Base-by-base conservation (phyloP, 1,140 invertebrate genomes). In the Caenorhabditis tropicalis region DNA sequence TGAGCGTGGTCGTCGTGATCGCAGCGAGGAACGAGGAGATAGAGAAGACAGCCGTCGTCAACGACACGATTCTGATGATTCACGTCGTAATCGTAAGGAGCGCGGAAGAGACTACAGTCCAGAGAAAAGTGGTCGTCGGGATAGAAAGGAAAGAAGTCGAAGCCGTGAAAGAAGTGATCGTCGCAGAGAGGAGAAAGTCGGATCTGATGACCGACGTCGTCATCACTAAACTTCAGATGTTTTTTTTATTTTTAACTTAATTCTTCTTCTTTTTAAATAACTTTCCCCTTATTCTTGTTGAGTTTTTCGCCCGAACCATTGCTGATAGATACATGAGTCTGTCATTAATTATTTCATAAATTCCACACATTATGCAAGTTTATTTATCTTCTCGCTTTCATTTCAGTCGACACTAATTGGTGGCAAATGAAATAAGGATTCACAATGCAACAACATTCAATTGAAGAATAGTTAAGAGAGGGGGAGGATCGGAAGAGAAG, bases 381-480 rank as follows among this genome's bases (percentile, higher is more conserved):
- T 74, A 74, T 74, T 74, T 74, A 46, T 74, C 65, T 74, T 74
- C 65, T 43, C 65, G 36, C 36, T 39, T 74, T 74, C 65, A 74
- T 74, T 74, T 43, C 65, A 36, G 33, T 43, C 33, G 65, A 46
- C 65, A 74, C 65, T 33, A 43, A 43, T n/a, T n/a, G 36, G 36
- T 74, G 33, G 36, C 29, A 74, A 74, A 74, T 39, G 65, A 74
- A 74, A 74, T 74, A 74, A 74, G 65, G 36, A 43, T 36, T 43
- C 65, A 74, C 65, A 74, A 46, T 74, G 65, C 65, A 74, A 43
- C 65, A 74, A 74, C 65, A 46, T 74, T 74, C 65, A 46, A 74
- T 74, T 74, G 29, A 74, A 31, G 29, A 74, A 74, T 36, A 33
- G 58, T 65, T 36, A 16, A 19, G 16, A 36, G 21, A 43, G 39